Evolutionary conservation across 2,888 invertebrate genomes (phyloP), one percentile per base, ranked within the genome.

Genomic region (Sphecodes monilicornis): DNA sequence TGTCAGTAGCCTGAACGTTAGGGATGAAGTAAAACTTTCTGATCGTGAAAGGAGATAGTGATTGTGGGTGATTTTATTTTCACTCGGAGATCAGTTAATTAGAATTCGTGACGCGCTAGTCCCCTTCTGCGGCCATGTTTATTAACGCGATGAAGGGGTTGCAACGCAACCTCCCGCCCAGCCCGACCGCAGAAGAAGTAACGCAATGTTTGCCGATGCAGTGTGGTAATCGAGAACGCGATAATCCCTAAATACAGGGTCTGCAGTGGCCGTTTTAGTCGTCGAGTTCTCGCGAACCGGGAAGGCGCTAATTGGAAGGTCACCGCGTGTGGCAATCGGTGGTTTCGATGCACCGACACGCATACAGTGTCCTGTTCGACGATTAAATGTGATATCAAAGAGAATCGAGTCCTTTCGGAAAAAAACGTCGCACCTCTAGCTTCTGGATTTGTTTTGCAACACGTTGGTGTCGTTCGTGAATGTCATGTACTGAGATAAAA

Each of bases 291-390:
- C 75, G 32, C 36, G 71, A 43, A 68, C 66, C 54, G 50, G 39
- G 66, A 68, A 76, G 60, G 64, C 64, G 78, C 50, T 85, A 80
- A 84, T 84, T 84, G 74, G 43, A 50, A 50, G 60, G 80, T 77
- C 66, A 85, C 75, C 76, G 60, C 64, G 46, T 32, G 46, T 18
- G 64, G 64, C 69, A 54, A 76, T 82, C 78, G 78, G 78, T 32
- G 79, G 76, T 79, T 78, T 71, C 78, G 32, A 76, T 29, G 43
- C 68, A 64, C 80, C 64, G 64, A 54, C 70, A 26, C 11, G 32
- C 46, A 46, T 18, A 68, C 36, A 39, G 29, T 18, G 29, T 71
- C 36, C 54, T 41, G 22, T 39, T 32, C 70, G 68, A 41, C 70
- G 8, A 41, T 43, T 64, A 39, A 22, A 26, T 26, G 54, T 11